These are phyloP conservation scores for Pandemis cinnamomeana DNA, from an alignment of 2,888 invertebrate species.

Conservation along the genomic window DNA sequence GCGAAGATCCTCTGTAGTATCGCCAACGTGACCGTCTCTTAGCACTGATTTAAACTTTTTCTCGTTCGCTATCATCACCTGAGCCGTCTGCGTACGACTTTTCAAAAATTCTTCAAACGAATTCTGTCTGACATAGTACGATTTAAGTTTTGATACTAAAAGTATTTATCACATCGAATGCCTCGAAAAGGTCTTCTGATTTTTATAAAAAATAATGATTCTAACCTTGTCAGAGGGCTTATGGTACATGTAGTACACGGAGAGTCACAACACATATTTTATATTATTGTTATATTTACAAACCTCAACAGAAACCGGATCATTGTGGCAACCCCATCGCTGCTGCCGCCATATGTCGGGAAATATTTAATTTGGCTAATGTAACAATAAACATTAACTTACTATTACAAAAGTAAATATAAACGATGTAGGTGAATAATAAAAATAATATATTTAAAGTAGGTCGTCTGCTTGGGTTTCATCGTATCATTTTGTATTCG, in stretches of 20 bases:
- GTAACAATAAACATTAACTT: conserved; percentile 11
- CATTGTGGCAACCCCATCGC: conserved; percentile 5
- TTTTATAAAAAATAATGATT: conserved; percentile 64
- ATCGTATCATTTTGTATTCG: neutral
- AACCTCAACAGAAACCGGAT: conserved; percentile 27
- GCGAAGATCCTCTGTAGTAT: too few relatives aligned
- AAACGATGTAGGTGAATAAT: neutral
- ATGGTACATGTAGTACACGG: conserved; percentile 42
- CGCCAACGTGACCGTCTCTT: too few relatives aligned
- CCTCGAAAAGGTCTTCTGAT: too few relatives aligned
- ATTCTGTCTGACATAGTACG: too few relatives aligned
- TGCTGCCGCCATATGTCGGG: neutral
- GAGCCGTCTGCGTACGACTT: too few relatives aligned
- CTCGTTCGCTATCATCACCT: too few relatives aligned
- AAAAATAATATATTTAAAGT: neutral
- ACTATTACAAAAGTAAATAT: conserved; percentile 5
- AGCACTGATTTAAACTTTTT: too few relatives aligned
- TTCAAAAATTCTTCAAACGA: too few relatives aligned
- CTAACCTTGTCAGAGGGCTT: conserved; percentile 62
- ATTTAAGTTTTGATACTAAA: too few relatives aligned
- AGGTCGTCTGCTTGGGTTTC: neutral
- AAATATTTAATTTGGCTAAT: conserved; percentile 26
- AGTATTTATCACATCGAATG: too few relatives aligned
- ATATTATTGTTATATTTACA: conserved; percentile 52
- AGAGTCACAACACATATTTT: conserved; percentile 55